Percentiles rank a stretch among this genome's conserved stretches.
These are phyloP conservation scores for Smutsia gigantea DNA, from an alignment of 2,797 vertebrate genomes.

Conservation along the genomic window DNA sequence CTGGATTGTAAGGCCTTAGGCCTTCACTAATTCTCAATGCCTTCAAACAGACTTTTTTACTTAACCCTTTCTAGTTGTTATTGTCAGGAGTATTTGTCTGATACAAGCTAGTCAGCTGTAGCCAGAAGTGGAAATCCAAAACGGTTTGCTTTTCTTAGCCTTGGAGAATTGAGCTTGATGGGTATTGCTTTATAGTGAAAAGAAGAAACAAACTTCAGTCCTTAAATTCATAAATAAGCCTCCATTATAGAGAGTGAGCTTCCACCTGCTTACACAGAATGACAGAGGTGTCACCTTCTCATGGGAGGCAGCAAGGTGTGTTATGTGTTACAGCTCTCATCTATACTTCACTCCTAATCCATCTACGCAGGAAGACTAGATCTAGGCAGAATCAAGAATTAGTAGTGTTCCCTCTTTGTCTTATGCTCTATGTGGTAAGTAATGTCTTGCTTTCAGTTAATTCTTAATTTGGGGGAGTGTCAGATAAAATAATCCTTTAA, in stretches of 20 bases:
- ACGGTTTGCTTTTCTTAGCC: not conserved
- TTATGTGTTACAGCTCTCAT: no score
- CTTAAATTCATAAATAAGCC: not conserved
- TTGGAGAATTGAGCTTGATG: not conserved
- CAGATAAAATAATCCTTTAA: slow-evolving; percentile 53
- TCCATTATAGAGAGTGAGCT: not conserved
- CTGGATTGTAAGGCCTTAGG: not conserved
- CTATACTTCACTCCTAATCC: not conserved
- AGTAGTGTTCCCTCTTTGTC: not conserved
- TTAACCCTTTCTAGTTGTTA: not conserved
- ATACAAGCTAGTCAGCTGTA: not conserved
- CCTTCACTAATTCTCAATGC: not conserved
- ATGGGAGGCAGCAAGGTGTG: accelerated
- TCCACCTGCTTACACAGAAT: not conserved
- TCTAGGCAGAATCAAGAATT: not conserved
- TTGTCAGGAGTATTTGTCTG: not conserved
- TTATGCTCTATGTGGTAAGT: not conserved
- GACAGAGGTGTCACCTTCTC: accelerated
- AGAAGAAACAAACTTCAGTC: not conserved
- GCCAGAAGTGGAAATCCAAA: not conserved
- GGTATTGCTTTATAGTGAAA: not conserved
- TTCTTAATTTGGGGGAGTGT: slow-evolving; percentile 40
- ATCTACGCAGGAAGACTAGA: not conserved
- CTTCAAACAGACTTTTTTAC: not conserved
- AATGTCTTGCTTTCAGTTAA: not conserved